These are phyloP conservation scores for Volucella inflata DNA, from an alignment of 2,888 invertebrate species.

Conservation along the genomic window DNA sequence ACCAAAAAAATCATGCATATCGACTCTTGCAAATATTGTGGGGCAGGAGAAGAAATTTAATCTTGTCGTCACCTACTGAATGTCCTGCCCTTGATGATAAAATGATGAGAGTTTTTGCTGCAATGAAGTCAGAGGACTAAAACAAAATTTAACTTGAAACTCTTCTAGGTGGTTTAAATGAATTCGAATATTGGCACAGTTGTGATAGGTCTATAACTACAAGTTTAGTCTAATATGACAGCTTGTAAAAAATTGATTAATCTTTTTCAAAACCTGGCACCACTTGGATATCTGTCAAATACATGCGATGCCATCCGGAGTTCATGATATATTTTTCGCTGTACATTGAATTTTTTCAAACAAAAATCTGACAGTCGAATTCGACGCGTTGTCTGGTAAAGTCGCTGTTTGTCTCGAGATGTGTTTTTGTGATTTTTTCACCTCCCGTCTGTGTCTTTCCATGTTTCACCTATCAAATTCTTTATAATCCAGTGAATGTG, in stretches of 20 bases:
- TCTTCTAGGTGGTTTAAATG: too few species aligned
- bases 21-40: too few species aligned
- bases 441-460: conserved; percentile 21
- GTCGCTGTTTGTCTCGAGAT: not conserved
- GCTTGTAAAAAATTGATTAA: not conserved
- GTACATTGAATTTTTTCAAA: conserved; percentile 61
- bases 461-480: conserved; percentile 23
- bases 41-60: too few species aligned
- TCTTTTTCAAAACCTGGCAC: conserved; percentile 15
- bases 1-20: too few species aligned
- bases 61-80: too few species aligned
- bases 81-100: too few species aligned
- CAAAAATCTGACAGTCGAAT: conserved; percentile 69
- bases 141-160: too few species aligned
- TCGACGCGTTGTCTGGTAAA: conserved; percentile 54
- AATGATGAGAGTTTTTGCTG: too few species aligned
- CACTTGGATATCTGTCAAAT: not conserved
- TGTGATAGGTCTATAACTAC: too few species aligned
- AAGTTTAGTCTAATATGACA: not conserved
- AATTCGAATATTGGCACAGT: not conserved
- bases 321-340: not conserved
- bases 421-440: conserved; percentile 27
- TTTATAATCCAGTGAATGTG: conserved; percentile 26
- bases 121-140: too few species aligned
- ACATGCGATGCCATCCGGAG: conserved; percentile 21